These are phyloP conservation scores for Trichogramma dendrolimi DNA, from an alignment of 2,888 invertebrate species.

Conservation along the genomic window DNA sequence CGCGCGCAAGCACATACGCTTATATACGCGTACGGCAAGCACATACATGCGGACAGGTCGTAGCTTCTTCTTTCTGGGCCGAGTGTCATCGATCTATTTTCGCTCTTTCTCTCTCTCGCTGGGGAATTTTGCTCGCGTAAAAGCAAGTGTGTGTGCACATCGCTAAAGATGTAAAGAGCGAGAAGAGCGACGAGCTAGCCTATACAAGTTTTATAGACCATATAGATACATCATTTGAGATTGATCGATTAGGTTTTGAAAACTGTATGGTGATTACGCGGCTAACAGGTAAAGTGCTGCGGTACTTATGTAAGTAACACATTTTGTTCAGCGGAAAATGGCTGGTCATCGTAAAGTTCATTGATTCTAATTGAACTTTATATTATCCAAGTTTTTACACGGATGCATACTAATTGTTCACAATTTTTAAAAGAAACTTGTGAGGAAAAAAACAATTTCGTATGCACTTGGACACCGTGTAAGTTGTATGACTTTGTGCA, in stretches of 20 bases:
- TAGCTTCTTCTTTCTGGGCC: conserved; percentile 31
- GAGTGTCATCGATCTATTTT: conserved; percentile 53
- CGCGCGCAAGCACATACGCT: conserved; percentile 23
- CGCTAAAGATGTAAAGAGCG: not conserved
- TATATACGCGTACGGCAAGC: conserved; percentile 7
- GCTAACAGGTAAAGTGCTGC: too few species aligned
- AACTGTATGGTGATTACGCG: too few species aligned
- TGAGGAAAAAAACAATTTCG: not conserved
- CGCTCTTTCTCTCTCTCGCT: conserved; percentile 14
- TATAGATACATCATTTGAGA: too few species aligned
- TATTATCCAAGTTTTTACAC: too few species aligned
- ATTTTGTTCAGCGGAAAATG: too few species aligned
- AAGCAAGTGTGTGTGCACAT: not conserved
- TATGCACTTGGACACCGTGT: not conserved
- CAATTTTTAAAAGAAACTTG: too few species aligned
- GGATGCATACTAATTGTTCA: too few species aligned
- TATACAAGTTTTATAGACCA: too few species aligned
- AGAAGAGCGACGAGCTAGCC: conserved; percentile 3
- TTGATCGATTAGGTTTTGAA: too few species aligned
- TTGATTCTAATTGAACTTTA: too few species aligned
- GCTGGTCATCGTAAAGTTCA: too few species aligned
- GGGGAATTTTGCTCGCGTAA: not conserved
- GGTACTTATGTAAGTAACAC: too few species aligned
- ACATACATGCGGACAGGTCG: not conserved
- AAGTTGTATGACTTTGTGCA: not conserved